phyloP scores from a whole-genome alignment of 2,888 invertebrate species.

The Chalcosyrphus nemorum region DNA sequence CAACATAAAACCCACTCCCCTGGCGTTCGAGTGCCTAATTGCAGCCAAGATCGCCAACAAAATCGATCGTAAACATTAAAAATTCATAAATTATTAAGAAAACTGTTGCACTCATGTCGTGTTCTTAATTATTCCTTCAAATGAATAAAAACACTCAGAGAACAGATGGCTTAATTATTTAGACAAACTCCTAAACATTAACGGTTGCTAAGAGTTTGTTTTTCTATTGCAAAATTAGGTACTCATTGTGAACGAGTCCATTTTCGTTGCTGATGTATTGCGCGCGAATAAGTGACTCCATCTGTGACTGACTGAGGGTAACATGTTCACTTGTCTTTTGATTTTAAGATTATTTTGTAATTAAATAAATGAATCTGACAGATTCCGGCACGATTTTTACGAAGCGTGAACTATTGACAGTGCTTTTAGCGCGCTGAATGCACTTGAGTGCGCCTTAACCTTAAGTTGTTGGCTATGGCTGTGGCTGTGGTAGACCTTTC shows the following conservation, averaged over 20 bases:
- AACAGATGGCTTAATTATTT: conserved; percentile 37
- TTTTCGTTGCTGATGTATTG: conserved; percentile 24
- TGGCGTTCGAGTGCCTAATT: conserved; percentile 33
- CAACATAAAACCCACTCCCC: conserved; percentile 19
- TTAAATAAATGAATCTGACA: conserved; percentile 61
- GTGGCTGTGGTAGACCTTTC: conserved; percentile 37
- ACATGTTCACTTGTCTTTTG: conserved; percentile 63
- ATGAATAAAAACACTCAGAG: background rate
- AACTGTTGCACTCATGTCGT: conserved; percentile 25
- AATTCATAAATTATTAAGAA: conserved; percentile 53
- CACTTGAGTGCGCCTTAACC: conserved; percentile 49
- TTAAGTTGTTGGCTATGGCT: background rate
- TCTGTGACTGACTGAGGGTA: background rate
- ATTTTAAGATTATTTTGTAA: conserved; percentile 49
- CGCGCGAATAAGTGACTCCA: conserved; percentile 5
- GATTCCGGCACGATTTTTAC: conserved; percentile 69
- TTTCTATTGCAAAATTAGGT: conserved; percentile 7
- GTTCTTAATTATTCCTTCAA: conserved; percentile 27
- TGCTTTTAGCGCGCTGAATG: conserved; percentile 27
- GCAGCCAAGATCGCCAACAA: conserved; percentile 36
- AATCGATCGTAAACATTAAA: conserved; percentile 33
- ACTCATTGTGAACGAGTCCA: conserved; percentile 34
- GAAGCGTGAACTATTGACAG: conserved; percentile 64
- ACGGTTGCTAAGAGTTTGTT: background rate
- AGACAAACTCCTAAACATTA: background rate